Conservation (phyloP, 2,888 invertebrate species). For the Acrobasis consociella region DNA sequence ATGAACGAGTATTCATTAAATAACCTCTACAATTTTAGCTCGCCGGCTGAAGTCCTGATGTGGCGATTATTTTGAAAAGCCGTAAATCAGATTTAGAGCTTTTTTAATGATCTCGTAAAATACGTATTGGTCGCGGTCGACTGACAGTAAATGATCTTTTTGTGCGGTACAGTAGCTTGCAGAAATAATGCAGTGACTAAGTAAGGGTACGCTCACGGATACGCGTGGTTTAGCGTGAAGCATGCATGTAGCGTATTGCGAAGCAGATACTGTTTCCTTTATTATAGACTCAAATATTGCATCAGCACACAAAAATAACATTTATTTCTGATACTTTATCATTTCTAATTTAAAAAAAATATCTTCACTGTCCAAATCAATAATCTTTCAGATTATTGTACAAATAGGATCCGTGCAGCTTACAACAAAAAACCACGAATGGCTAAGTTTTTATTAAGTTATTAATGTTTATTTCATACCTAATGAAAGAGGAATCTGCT, state of each 20-base stretch:
- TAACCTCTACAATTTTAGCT: constrained; percentile 63
- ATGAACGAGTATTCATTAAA: constrained; percentile 73
- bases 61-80: constrained; percentile 57
- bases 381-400: no score
- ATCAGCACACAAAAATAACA: no score
- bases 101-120: constrained; percentile 74
- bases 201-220: neutral
- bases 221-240: neutral
- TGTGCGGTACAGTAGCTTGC: constrained; percentile 12
- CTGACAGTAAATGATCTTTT: constrained; percentile 21
- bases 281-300: neutral
- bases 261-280: neutral
- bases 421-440: neutral
- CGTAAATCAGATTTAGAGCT: constrained; percentile 77
- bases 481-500: no score
- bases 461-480: neutral
- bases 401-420: no score
- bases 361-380: no score
- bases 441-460: neutral
- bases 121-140: constrained; percentile 46
- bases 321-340: no score
- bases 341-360: no score
- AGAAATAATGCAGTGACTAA: constrained; percentile 8
- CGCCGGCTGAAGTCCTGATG: constrained; percentile 53
- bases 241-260: neutral